phyloP scores from a whole-genome alignment of 2,888 invertebrate species.

The Theodoxus fluviatilis region DNA sequence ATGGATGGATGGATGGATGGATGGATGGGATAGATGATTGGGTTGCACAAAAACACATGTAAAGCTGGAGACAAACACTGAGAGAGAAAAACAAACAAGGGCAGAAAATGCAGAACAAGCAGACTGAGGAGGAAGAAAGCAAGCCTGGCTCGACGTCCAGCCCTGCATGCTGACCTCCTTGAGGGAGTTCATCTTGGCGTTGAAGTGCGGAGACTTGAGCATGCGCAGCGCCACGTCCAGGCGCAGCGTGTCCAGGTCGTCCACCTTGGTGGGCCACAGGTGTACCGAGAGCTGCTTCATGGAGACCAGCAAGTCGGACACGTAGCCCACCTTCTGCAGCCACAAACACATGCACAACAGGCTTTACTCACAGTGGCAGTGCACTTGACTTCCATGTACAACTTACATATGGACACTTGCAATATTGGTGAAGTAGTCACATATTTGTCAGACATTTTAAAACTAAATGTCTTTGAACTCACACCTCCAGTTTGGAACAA shows the following conservation, averaged over 20 bases:
- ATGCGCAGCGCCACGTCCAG: slow-evolving; percentile 66
- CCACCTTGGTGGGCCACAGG: slow-evolving; percentile 65
- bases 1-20: no score
- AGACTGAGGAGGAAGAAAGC: not conserved
- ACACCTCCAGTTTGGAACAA: no score
- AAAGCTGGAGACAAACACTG: no score
- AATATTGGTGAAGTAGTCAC: no score
- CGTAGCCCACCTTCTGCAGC: slow-evolving; percentile 64
- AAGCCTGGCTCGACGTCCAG: not conserved
- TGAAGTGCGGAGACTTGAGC: slow-evolving; percentile 68
- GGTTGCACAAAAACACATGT: no score
- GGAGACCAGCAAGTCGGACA: slow-evolving; percentile 65
- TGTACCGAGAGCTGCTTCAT: slow-evolving; percentile 65
- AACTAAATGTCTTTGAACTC: no score
- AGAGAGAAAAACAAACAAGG: not conserved
- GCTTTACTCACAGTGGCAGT: no score
- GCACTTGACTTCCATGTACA: no score
- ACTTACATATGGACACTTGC: no score
- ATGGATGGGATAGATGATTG: no score
- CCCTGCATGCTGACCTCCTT: slow-evolving; percentile 65
- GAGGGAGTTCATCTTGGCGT: slow-evolving; percentile 68
- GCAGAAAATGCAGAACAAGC: not conserved
- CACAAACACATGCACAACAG: no score
- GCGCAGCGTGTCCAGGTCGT: slow-evolving; percentile 63
- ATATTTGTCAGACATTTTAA: no score